These are phyloP conservation scores for Acholoe squamosa DNA, from an alignment of 2,888 invertebrate species.

Conservation along the genomic window DNA sequence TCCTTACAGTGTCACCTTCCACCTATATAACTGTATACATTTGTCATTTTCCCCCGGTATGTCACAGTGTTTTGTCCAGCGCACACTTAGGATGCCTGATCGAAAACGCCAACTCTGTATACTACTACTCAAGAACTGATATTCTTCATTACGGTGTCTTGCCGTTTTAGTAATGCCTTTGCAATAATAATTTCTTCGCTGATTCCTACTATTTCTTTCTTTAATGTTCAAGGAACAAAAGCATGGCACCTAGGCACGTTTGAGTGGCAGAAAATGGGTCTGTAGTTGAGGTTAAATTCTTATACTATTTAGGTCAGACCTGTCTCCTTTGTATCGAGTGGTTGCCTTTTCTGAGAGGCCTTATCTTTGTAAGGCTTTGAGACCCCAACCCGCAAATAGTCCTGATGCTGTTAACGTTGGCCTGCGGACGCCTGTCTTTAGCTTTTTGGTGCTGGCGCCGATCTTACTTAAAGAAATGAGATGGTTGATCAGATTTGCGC, in stretches of 20 bases:
- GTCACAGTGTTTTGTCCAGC: no score
- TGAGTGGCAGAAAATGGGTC: background rate
- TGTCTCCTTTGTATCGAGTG: constrained; percentile 24
- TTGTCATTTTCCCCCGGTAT: no score
- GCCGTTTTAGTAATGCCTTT: no score
- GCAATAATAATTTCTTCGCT: no score
- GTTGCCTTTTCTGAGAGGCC: background rate
- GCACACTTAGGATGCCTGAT: no score
- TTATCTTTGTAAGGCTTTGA: background rate
- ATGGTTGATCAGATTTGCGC: constrained; percentile 54
- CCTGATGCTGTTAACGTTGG: constrained; percentile 34
- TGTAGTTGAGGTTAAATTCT: background rate
- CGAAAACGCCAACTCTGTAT: no score
- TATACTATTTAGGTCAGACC: constrained; percentile 28
- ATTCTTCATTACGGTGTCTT: no score
- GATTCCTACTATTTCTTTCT: no score
- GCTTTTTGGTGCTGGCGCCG: background rate
- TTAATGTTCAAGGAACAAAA: no score
- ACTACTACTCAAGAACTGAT: no score
- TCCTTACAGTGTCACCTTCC: no score
- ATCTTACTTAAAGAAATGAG: constrained; percentile 61
- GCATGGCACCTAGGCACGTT: background rate
- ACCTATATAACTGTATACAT: no score
- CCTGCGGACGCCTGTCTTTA: background rate
- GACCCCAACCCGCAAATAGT: constrained; percentile 5